Evolutionary conservation across 30 jellyfish, hydroid and myxozoan species (phyloP).

Genomic region (Cassiopea xamachana): DNA sequence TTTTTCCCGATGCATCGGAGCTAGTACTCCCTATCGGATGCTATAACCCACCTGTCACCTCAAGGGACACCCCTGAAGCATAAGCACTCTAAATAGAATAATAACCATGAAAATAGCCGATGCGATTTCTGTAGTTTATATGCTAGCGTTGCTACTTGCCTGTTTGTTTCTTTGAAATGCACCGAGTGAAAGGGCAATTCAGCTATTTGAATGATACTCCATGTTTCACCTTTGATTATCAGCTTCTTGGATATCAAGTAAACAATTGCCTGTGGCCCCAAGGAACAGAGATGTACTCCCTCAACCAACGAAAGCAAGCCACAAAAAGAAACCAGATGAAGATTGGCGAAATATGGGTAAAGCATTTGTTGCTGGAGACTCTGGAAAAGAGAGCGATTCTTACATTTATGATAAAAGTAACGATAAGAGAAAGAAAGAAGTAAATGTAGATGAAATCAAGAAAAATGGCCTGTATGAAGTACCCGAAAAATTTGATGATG

Average conservation of each 20-base stretch:
- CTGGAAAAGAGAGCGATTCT: slow-evolving; percentile 14
- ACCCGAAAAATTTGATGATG: slow-evolving; percentile 30
- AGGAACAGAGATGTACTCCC: slow-evolving; percentile 40
- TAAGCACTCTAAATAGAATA: too few relatives aligned
- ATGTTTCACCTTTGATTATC: neutral
- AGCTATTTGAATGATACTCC: neutral
- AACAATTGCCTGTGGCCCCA: slow-evolving; percentile 59
- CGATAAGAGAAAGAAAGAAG: slow-evolving; percentile 1
- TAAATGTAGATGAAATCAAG: slow-evolving; percentile 13
- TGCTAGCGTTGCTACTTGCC: too few relatives aligned
- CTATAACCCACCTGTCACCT: too few relatives aligned
- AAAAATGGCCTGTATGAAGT: slow-evolving; percentile 43
- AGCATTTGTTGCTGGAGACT: slow-evolving; percentile 12
- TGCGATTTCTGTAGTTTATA: too few relatives aligned
- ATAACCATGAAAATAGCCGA: too few relatives aligned
- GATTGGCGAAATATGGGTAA: slow-evolving; percentile 17
- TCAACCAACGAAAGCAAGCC: neutral
- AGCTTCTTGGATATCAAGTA: slow-evolving; percentile 70
- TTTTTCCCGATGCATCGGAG: too few relatives aligned
- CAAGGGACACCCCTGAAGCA: too few relatives aligned
- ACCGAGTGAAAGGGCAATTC: too few relatives aligned
- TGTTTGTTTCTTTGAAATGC: too few relatives aligned
- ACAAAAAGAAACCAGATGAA: neutral
- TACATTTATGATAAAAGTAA: slow-evolving; percentile 29
- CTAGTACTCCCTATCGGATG: too few relatives aligned